These are phyloP conservation scores for Ganaspis brasiliensis DNA, from an alignment of 2,888 invertebrate species.

Conservation along the genomic window DNA sequence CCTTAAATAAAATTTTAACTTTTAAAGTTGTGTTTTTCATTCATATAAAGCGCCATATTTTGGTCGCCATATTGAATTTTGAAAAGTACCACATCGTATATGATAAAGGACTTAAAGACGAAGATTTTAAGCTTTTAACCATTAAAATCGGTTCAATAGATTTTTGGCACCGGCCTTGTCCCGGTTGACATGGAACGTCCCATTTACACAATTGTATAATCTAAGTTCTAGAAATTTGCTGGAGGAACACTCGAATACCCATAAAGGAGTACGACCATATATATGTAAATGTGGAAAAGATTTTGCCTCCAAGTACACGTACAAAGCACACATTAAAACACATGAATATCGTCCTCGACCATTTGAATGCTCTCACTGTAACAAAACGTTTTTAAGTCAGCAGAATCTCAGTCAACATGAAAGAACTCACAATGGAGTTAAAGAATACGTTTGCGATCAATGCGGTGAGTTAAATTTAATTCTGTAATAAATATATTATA, in stretches of 20 bases:
- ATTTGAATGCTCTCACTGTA: constrained; percentile 86
- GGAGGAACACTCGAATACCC: constrained; percentile 88
- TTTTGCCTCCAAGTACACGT: constrained; percentile 90
- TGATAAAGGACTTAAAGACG: too few relatives aligned
- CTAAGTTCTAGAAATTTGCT: constrained; percentile 86
- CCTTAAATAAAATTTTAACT: too few relatives aligned
- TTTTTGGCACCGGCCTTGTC: too few relatives aligned
- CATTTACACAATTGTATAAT: too few relatives aligned
- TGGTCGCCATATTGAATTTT: too few relatives aligned
- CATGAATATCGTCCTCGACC: constrained; percentile 87
- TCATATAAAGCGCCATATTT: too few relatives aligned
- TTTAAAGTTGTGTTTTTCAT: too few relatives aligned
- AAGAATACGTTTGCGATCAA: constrained; percentile 86
- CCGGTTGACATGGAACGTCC: too few relatives aligned
- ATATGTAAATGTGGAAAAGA: constrained; percentile 87
- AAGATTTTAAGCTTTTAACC: too few relatives aligned
- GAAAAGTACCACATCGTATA: too few relatives aligned
- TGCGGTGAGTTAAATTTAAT: constrained; percentile 83
- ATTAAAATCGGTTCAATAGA: too few relatives aligned
- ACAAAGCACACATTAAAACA: constrained; percentile 89
- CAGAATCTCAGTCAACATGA: constrained; percentile 90
- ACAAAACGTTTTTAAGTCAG: constrained; percentile 88
- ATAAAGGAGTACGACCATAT: constrained; percentile 87
- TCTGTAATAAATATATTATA: constrained; percentile 4
- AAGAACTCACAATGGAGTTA: constrained; percentile 87